These are phyloP conservation scores for Neogale vison DNA, from an alignment of 2,113 vertebrate genomes.

Conservation along the genomic window DNA sequence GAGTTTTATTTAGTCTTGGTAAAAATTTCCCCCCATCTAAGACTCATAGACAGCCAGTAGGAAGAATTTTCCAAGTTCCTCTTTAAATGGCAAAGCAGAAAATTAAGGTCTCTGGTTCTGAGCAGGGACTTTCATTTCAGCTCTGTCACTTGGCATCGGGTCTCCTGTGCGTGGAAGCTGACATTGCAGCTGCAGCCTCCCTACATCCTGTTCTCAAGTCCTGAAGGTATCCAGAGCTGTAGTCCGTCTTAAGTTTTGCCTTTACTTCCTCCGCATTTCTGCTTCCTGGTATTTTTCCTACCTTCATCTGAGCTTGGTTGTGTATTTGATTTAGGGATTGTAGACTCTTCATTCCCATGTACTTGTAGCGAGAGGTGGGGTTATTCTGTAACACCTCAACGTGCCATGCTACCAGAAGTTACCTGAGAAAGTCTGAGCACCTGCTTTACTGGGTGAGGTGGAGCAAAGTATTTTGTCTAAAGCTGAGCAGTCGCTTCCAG, in stretches of 20 bases:
- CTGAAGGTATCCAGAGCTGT: background rate
- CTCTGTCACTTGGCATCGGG: background rate
- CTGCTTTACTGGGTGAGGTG: background rate
- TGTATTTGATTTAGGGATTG: background rate
- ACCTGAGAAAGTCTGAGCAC: background rate
- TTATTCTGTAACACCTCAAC: background rate
- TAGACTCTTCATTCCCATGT: background rate
- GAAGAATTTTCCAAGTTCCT: background rate
- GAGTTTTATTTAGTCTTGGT: background rate
- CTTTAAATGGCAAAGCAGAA: background rate
- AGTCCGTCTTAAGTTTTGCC: background rate
- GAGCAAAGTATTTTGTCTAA: background rate
- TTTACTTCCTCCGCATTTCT: background rate
- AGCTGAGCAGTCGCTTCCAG: background rate
- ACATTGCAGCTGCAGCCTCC: background rate
- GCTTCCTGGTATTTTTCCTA: background rate
- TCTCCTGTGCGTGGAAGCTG: background rate
- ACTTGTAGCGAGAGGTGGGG: background rate
- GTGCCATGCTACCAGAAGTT: background rate
- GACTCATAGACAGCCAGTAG: background rate
- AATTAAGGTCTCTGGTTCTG: background rate
- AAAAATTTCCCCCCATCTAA: background rate
- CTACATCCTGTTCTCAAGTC: background rate
- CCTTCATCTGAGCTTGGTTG: background rate
- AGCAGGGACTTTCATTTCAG: background rate